Conservation (phyloP, 2,797 vertebrate genomes). For the Urosaurus nigricauda region DNA sequence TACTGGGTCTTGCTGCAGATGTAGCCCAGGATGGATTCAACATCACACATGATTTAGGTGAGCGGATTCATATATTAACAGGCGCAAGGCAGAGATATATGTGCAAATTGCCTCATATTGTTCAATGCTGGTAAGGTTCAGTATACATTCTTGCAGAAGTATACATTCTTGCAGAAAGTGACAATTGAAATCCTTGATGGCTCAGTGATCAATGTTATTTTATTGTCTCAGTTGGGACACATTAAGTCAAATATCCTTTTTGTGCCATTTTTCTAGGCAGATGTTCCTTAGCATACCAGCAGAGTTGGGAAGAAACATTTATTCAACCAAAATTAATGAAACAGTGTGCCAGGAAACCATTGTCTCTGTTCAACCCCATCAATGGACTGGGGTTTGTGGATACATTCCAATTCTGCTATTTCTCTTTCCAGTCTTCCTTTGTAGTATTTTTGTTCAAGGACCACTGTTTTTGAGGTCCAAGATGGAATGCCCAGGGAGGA, state of each 20-base stretch:
- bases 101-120: not conserved
- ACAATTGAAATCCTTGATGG: not conserved
- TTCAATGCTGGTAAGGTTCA: not conserved
- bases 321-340: not conserved
- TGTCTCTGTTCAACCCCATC: too few relatives aligned
- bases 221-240: not conserved
- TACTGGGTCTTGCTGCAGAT: slow-evolving; percentile 86
- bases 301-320: not conserved
- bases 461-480: not conserved
- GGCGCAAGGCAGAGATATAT: not conserved
- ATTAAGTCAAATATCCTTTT: too few relatives aligned
- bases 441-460: too few relatives aligned
- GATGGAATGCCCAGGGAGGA: not conserved
- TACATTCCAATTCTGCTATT: too few relatives aligned
- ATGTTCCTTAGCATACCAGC: not conserved
- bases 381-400: too few relatives aligned
- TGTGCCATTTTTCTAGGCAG: not conserved
- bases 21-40: slow-evolving; percentile 95
- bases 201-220: not conserved
- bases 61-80: slow-evolving; percentile 58
- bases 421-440: too few relatives aligned
- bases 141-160: not conserved
- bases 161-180: not conserved
- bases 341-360: too few relatives aligned
- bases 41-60: slow-evolving; percentile 95